Base-by-base conservation (phyloP, 1,140 invertebrate species). In the Drosophila pseudoobscura region DNA sequence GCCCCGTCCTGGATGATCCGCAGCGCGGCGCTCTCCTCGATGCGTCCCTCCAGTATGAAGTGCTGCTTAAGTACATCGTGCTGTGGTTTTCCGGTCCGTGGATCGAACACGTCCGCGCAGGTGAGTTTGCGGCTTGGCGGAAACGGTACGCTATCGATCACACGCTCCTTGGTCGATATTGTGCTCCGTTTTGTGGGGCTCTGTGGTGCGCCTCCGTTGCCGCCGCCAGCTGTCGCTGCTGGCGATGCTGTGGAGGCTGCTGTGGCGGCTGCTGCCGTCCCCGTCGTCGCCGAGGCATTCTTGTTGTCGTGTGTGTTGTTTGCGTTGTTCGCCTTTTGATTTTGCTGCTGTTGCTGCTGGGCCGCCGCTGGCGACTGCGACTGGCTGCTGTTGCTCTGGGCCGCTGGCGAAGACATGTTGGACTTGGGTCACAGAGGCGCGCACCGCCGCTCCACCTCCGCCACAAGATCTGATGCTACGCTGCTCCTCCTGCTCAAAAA, bases 1-100 rank as follows among this genome's bases (percentile, higher is more conserved):
- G 98, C 98, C 80, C 98, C 98, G 93, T 99, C 98, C 93, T 98
- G 98, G 92, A 99, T 98, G 92, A 99, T 99, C 84, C 96, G 95
- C 84, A 99, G 94, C 54, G 99, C 99, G 71, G 97, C 98, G 91
- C 97, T 95, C 93, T 99, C 99, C 93, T 99, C 98, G 92, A 99
- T 98, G 91, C 99, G 95, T 54, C 99, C 99, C 94, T 99, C 99
- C 90, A 98, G 94, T 78, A 99, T 97, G 94, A 99, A 99, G 93
- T 99, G 99, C 93, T 99, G 97, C 93, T 99, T 99, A 83, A 99
- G 95, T 87, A 99, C 96, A 92, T 99, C 98, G 63, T 97, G 97
- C 89, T 97, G 95, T 78, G 99, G 99, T 93, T 98, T 98, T 69
- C 96, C 96, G 91, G 95, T 96, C 92, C 96, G 95, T 82, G 96